Evolutionary conservation across 2,797 vertebrate genomes (phyloP), one percentile per base, ranked within the genome.

Genomic region (Megalops cyprinoides): DNA sequence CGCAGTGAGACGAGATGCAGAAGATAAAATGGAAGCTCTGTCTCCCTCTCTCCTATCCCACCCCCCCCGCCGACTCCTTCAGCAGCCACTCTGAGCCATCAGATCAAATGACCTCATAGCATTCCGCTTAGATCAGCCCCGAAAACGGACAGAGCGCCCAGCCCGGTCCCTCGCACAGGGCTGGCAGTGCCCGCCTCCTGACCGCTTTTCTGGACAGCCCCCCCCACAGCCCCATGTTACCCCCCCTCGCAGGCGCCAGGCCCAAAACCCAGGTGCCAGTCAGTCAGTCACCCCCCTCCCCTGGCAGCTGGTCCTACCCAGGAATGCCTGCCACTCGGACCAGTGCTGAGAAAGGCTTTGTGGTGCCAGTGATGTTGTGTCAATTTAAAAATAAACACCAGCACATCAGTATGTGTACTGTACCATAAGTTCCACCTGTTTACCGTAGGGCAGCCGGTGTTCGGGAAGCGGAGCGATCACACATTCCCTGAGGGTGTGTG

Each of bases 61-160:
- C n/a, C 81, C 84, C 84, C 81, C 83, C 78, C 44, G 83, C 87
- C 60, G 82, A 82, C 58, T 78, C 75, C 75, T 78, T 73, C 80
- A 81, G 81, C 48, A 58, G 42, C 46, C 14, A 48, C 74, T 85
- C 55, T 60, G 53, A 48, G 48, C 49, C 67, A 65, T 81, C 60
- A 55, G n/a, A 80, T 77, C 46, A 81, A 74, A 65, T 81, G 60
- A 77, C 74, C 75, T 76, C 74, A 77, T 77, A 49, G 53, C 20
- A 42, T 51, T 60, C 51, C 37, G 53, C 69, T 84, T 85, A 82
- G 74, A 80, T 81, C 84, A 79, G 49, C 39, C 48, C 53, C 18
- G 34, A 83, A 83, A 81, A 73, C 60, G 42, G 79, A 76, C 44
- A 48, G 60, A 48, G 60, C 69, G 65, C 62, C 42, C 18, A 4